Conservation (phyloP, 2,888 invertebrate species). For the Nemotelus pantherinus region DNA sequence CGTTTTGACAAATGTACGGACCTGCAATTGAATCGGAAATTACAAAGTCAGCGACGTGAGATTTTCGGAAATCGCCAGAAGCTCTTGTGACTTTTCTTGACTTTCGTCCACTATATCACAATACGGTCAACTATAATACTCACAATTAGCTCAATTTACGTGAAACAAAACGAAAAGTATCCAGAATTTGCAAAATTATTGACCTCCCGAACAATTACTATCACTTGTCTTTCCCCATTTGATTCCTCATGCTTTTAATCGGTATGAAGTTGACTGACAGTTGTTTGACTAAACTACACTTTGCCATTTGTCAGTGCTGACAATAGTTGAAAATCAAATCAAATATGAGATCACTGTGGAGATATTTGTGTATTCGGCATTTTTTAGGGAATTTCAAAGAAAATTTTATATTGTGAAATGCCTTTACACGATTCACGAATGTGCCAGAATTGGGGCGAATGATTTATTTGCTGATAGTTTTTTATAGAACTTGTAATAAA, state of each 20-base stretch:
- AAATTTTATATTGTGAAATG: too few species aligned
- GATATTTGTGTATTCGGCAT: not conserved
- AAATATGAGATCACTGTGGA: too few species aligned
- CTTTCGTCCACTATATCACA: not conserved
- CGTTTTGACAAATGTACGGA: conserved; percentile 48
- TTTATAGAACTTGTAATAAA: too few species aligned
- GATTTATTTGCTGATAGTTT: too few species aligned
- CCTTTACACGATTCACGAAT: too few species aligned
- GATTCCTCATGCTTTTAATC: conserved; percentile 39
- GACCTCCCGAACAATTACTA: conserved; percentile 34
- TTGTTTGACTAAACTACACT: conserved; percentile 4
- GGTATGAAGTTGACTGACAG: conserved; percentile 36
- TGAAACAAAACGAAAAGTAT: conserved; percentile 33
- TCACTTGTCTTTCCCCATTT: conserved; percentile 27
- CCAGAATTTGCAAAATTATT: conserved; percentile 33
- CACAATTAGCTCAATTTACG: conserved; percentile 32
- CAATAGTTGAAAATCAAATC: not conserved
- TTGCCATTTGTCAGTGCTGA: not conserved
- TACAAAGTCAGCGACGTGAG: conserved; percentile 12
- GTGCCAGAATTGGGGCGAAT: too few species aligned
- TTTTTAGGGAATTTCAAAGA: not conserved
- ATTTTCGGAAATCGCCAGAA: conserved; percentile 18
- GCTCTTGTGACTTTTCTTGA: not conserved
- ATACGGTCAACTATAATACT: not conserved
- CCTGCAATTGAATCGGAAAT: conserved; percentile 22